Evolutionary conservation across 2,113 vertebrate genomes (phyloP), one percentile per base, ranked within the genome.

Genomic region (Menidia beryllina): DNA sequence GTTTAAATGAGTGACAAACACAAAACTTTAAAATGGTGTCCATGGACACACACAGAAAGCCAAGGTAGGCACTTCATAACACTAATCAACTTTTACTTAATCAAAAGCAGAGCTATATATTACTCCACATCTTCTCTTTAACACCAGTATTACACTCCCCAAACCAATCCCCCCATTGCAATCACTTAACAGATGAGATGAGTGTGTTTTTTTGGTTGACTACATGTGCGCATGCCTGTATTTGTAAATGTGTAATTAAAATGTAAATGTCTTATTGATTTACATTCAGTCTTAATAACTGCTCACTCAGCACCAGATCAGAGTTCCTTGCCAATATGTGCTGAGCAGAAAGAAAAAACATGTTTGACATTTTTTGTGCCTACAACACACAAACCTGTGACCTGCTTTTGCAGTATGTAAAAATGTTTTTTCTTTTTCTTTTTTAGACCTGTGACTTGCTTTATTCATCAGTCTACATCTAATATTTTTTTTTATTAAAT

Each of bases 61-160:
- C n/a, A 60, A 77, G 71, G 55, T 36, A 60, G 53, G 27, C 38
- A 41, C 38, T 41, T 41, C 21, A 43, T 45, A 62, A 48, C 54
- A 61, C 59, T 85, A n/a, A 87, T 87, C 79, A 80, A 62, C 54
- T 59, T 80, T 79, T 80, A 67, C 45, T 78, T 85, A 87, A 87
- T 87, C 83, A 85, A 83, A 76, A 84, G 61, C 63, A n/a, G 10
- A 72, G 66, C 34, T 64, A 59, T 67, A 71, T 0, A 68, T 70
- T 74, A 66, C 62, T 51, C 60, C 34, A 59, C 7, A 38, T 51
- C 52, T 62, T 64, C 38, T 57, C 39, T 62, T 82, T 66, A 49
- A 69, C 54, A 81, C 60, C 50, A 75, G 39, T 62, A 63, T 69
- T 71, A 57, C 70, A 54, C 69, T 74, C 79, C 70, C 62, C 53